Evolutionary conservation across 2,888 invertebrate genomes (phyloP).

Genomic region (Patella pellucida): DNA sequence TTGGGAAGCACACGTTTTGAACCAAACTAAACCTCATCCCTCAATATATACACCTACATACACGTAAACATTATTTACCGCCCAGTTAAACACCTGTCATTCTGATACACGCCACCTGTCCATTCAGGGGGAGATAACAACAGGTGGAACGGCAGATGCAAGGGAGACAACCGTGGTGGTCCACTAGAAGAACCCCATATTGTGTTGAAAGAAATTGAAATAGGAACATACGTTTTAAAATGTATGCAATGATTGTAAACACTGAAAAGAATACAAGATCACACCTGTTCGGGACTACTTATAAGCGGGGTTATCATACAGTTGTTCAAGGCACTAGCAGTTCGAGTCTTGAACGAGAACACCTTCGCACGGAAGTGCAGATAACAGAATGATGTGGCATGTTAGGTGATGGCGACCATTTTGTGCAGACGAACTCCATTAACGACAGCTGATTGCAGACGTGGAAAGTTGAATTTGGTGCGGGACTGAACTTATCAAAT

Average conservation of each 20-base stretch:
- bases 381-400: neutral
- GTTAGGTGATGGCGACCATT: neutral
- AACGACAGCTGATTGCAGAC: neutral
- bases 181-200: conserved; percentile 4
- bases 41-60: neutral
- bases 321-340: neutral
- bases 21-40: neutral
- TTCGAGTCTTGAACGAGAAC: neutral
- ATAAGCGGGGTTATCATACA: neutral
- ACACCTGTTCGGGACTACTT: neutral
- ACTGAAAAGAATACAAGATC: neutral
- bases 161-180: conserved; percentile 11
- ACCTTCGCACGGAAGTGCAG: neutral
- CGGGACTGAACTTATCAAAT: neutral
- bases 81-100: neutral
- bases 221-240: conserved; percentile 5
- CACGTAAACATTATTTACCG: neutral
- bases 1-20: neutral
- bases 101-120: conserved; percentile 1
- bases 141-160: neutral
- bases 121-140: conserved; percentile 5
- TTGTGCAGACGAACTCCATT: neutral
- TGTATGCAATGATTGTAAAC: neutral
- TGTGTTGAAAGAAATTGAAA: neutral
- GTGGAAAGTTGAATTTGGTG: conserved; percentile 3